phyloP scores from a whole-genome alignment of 2,113 vertebrate species.

The Sebastes fasciatus region DNA sequence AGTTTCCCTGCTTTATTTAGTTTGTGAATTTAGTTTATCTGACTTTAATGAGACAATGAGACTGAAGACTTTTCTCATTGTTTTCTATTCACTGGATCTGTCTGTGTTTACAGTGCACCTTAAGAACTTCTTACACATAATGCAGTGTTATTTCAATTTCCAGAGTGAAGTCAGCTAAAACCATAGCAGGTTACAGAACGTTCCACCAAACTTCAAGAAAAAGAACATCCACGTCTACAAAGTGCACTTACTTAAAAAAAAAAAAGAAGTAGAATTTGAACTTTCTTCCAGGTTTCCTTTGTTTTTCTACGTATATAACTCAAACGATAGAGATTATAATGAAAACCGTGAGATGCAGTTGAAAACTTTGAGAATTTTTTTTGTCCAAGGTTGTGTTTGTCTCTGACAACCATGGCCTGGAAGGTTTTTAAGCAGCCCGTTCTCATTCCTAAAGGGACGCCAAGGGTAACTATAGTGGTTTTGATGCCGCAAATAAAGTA shows the following conservation, averaged over 20 bases:
- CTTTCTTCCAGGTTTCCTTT: no score
- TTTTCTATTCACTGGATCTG: constrained; percentile 20
- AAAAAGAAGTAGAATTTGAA: no score
- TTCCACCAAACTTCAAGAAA: neutral
- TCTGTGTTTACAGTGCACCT: constrained; percentile 2
- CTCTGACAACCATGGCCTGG: no score
- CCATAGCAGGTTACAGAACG: neutral
- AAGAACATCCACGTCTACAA: neutral
- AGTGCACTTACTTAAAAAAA: neutral
- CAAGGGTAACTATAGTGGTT: no score
- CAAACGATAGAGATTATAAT: neutral
- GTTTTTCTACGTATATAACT: neutral
- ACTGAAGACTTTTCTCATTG: constrained; percentile 26
- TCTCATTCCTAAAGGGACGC: no score
- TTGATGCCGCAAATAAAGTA: no score
- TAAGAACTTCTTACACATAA: neutral
- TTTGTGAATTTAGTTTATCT: constrained; percentile 37
- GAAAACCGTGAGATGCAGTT: neutral
- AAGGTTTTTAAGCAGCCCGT: no score
- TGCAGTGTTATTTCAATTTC: neutral
- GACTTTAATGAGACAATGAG: constrained; percentile 32
- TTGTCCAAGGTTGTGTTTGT: neutral
- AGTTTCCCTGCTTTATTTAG: constrained; percentile 64
- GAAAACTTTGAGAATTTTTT: no score
- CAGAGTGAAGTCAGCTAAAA: neutral